These are phyloP conservation scores for Galbula dea DNA, from an alignment of 2,113 vertebrate genomes.

Conservation along the genomic window DNA sequence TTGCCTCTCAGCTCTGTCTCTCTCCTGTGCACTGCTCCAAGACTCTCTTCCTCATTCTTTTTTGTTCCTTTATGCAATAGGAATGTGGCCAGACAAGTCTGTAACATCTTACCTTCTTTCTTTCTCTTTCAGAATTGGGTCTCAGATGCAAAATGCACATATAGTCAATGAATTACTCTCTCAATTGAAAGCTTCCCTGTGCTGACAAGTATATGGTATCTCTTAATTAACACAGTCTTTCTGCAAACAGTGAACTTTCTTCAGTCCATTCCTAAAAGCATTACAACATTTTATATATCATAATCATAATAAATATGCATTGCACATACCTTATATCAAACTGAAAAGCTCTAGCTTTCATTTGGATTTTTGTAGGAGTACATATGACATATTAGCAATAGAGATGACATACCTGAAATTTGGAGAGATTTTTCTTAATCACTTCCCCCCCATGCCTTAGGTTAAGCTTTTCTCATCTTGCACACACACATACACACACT, in stretches of 20 bases:
- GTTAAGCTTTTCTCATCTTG: background rate
- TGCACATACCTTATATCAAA: background rate
- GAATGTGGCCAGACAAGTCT: conserved; percentile 7
- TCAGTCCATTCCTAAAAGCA: background rate
- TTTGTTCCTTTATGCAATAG: background rate
- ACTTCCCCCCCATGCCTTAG: background rate
- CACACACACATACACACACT: background rate
- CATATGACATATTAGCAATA: background rate
- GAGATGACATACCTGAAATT: background rate
- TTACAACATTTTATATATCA: conserved; percentile 13
- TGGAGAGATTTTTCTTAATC: conserved; percentile 19
- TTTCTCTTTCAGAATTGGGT: background rate
- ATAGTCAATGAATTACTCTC: background rate
- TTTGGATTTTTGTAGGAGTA: background rate
- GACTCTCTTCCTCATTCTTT: background rate
- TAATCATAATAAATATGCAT: background rate
- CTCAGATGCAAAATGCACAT: background rate
- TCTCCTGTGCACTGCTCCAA: fast-evolving
- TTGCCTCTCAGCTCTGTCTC: background rate
- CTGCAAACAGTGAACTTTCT: background rate
- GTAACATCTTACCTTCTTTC: background rate
- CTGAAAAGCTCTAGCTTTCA: background rate
- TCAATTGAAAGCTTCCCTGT: background rate
- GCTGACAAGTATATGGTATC: background rate
- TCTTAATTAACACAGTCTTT: conserved; percentile 5